These are phyloP conservation scores for Macrocentrus cingulum DNA, from an alignment of 1,140 invertebrate species.

Conservation along the genomic window DNA sequence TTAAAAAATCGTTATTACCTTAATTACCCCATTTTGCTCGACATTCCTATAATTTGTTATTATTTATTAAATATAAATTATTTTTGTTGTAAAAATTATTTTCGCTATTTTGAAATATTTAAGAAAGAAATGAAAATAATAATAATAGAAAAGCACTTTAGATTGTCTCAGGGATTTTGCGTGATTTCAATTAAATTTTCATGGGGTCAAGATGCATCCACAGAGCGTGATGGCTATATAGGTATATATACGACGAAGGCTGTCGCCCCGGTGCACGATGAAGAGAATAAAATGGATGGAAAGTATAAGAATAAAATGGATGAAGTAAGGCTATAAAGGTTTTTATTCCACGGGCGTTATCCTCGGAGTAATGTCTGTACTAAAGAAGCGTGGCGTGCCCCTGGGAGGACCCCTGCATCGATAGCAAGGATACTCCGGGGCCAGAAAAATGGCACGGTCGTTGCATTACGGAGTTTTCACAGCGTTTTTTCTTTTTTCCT, in stretches of 20 bases:
- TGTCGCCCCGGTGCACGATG: background rate
- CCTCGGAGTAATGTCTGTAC: slow-evolving; percentile 43
- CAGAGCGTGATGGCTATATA: too few relatives aligned
- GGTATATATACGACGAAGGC: too few relatives aligned
- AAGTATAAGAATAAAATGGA: slow-evolving; percentile 35
- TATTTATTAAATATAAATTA: too few relatives aligned
- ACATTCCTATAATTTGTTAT: too few relatives aligned
- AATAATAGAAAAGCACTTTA: too few relatives aligned
- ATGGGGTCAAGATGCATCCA: slow-evolving; percentile 20
- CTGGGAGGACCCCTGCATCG: slow-evolving; percentile 27
- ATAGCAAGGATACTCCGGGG: background rate
- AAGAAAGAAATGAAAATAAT: too few relatives aligned
- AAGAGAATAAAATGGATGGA: slow-evolving; percentile 8
- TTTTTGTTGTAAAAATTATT: too few relatives aligned
- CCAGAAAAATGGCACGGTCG: slow-evolving; percentile 22
- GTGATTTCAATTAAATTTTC: too few relatives aligned
- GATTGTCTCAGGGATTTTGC: too few relatives aligned
- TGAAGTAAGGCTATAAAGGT: slow-evolving; percentile 48
- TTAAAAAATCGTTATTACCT: too few relatives aligned
- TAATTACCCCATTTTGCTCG: too few relatives aligned
- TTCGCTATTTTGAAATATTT: too few relatives aligned
- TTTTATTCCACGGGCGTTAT: slow-evolving; percentile 49
- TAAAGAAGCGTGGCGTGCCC: slow-evolving; percentile 37
- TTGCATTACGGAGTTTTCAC: slow-evolving; percentile 35
- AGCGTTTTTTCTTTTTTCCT: background rate